Base-by-base conservation (phyloP, 2,113 vertebrate species). In the Catagonus wagneri region DNA sequence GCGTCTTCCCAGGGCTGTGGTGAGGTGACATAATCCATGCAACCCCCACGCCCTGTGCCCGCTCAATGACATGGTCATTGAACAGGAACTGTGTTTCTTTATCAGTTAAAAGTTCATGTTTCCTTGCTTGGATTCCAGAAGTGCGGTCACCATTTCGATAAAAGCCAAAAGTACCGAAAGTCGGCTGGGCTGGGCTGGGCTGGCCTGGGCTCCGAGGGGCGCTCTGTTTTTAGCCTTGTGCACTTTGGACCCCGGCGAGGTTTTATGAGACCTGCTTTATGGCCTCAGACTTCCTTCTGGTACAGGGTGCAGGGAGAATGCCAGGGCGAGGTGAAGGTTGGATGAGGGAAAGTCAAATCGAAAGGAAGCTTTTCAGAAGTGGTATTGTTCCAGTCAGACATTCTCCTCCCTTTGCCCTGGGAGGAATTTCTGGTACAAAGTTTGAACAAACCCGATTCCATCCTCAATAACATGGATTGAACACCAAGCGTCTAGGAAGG, bases 81-180 rank as follows among this genome's bases (percentile, higher is more conserved):
- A 71, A 84, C 34, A 86, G 84, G 79, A 95, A 50, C 60, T 39
- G 14, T 1, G 72, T 66, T 56, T 52, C 54, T 87, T 74, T 65
- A 71, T 78, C n/a, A 36, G 39, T 14, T 39, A 16, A 56, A 89
- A 36, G n/a, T n/a, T 83, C 3, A 0, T 11, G 19, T 78, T 65
- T 91, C 63, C 63, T 39, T 81, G 60, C 50, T 85, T 92, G 79
- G 25, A 75, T 76, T 92, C 27, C 34, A 92, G 74, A 89, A 60
- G 71, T 71, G 90, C 50, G 61, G 65, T 68, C 61, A 23, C 23
- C 17, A 56, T 56, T 84, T 68, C 9, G 25, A 50, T 65, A 44
- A 85, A 34, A 94, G 34, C 29, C 27, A 69, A 39, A 80, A 96
- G 54, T 61, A 23, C 34, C 19, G 6, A 34, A 36, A 36, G 50